Conservation (phyloP, 2,888 invertebrate genomes). For the Sepioteuthis lessoniana region DNA sequence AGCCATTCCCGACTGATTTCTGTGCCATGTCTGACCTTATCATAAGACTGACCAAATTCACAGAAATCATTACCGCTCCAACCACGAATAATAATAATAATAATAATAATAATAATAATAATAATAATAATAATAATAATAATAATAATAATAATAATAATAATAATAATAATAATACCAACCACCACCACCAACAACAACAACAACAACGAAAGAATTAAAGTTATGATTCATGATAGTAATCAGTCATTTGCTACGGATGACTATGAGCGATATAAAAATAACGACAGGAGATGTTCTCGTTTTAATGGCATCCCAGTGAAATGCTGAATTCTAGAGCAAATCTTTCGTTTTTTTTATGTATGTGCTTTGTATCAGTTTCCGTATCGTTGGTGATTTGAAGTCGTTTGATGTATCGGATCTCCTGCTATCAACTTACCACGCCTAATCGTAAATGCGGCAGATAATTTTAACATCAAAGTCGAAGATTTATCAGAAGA, state of each 20-base stretch:
- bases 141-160: no score
- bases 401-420: background rate
- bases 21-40: no score
- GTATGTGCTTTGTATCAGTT: background rate
- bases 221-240: background rate
- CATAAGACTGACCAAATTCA: no score
- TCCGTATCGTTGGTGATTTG: background rate
- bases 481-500: background rate
- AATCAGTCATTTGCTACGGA: conserved; percentile 33
- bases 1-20: no score
- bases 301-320: background rate
- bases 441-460: background rate
- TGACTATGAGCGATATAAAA: background rate
- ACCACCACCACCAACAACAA: no score
- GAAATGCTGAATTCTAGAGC: background rate
- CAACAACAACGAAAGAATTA: background rate
- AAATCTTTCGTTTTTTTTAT: background rate
- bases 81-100: no score
- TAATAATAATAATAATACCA: no score
- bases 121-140: no score
- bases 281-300: background rate
- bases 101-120: no score
- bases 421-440: conserved; percentile 6
- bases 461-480: background rate
- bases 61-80: no score